Percentiles rank a stretch among this genome's conserved stretches.
phyloP scores from a whole-genome alignment of 2,113 vertebrate genomes.

The Thunnus maccoyii region DNA sequence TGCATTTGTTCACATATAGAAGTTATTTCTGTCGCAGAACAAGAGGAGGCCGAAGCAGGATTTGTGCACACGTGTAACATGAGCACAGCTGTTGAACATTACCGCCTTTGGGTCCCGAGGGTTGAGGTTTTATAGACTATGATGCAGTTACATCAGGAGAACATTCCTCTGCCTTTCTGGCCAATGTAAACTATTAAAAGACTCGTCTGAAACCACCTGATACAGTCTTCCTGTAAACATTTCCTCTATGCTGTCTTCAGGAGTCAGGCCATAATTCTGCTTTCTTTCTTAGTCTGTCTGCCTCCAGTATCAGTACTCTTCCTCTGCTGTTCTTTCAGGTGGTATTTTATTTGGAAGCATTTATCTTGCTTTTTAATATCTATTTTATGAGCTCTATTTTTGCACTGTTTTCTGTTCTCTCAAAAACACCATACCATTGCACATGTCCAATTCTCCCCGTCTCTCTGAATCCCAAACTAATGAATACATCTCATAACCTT shows the following conservation, averaged over 20 bases:
- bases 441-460: not conserved
- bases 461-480: not conserved
- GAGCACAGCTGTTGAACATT: constrained; percentile 59
- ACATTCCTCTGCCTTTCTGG: constrained; percentile 29
- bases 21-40: not conserved
- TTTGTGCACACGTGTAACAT: constrained; percentile 27
- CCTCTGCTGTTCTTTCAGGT: not conserved
- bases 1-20: not conserved
- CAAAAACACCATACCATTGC: not conserved
- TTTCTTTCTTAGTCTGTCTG: not conserved
- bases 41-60: not conserved
- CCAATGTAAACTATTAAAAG: constrained; percentile 9
- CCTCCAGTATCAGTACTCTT: not conserved
- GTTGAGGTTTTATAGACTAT: constrained; percentile 17
- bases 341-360: not conserved
- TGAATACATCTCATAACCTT: not conserved
- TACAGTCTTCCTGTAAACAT: constrained; percentile 7
- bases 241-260: constrained; percentile 10
- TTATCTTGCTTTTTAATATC: not conserved
- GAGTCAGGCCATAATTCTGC: constrained; percentile 2
- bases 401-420: not conserved
- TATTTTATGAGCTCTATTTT: not conserved
- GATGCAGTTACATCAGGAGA: constrained; percentile 29
- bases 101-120: constrained; percentile 12
- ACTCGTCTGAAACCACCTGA: not conserved